Base-by-base conservation (phyloP, 1,140 invertebrate genomes). In the Drosophila ohnishii region DNA sequence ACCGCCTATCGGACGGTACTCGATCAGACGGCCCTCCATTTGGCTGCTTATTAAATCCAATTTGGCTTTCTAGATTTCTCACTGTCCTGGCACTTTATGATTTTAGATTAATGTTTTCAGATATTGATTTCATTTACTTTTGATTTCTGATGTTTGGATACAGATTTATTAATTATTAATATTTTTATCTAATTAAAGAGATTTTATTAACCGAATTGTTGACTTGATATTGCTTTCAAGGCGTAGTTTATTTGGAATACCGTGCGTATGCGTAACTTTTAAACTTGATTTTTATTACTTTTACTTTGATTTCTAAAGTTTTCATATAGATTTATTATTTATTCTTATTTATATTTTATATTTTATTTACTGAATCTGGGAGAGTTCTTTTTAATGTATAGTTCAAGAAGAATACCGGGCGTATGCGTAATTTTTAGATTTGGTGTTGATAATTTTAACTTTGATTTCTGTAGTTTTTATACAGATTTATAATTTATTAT, bases 11-110 rank as follows among this genome's bases (percentile, higher is more conserved):
- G 93, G 93, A 69, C 94, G 92, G 71, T 94, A 94, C 71, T 94
- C 94, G 78, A 94, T 94, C 25, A 94, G 92, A 76, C 94, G 92
- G 78, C 93, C 93, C 92, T 94, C 93, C 94, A 94, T 94, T 69
- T 62, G 44, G 25, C 39, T 65, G 63, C 37, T 64, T 55, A 78
- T 71, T 32, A 47, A 55, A 62, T 79, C 77, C 32, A 64, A 45
- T 63, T 57, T 70, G 59, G 1, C 45, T 32, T 55, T 45, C 9
- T 7, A 42, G 19, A 11, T 30, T 40, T 9, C 32, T n/a, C 42
- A 39, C 13, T 22, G 10, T 48, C 8, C 11, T 37, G n/a, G 19
- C 30, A 32, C 34, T 39, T 57, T 19, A n/a, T 19, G 3, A 35
- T 30, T 28, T 5, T 11, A 30, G 7, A 14, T 8, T 14, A 14